Evolutionary conservation across 2,797 vertebrate species (phyloP), one percentile per base, ranked within the genome.

Genomic region (Amphiprion clarkii): DNA sequence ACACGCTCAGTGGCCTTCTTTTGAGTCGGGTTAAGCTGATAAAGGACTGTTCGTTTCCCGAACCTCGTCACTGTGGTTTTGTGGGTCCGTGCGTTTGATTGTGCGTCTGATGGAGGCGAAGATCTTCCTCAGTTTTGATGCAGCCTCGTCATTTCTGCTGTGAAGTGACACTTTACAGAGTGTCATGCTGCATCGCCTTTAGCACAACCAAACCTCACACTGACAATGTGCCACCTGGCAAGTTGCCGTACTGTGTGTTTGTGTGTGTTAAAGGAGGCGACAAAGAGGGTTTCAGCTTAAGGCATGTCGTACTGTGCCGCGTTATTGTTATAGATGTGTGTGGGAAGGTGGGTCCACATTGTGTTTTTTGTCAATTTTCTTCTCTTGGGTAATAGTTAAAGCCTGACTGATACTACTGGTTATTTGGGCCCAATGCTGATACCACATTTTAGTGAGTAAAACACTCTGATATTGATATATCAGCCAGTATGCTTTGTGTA

Each of bases 101-200:
- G 8, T 8, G 65, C 54, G 39, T 44, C 14, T 58, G 44, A 56
- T 27, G 42, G 52, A 65, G 63, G 13, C 58, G 33, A 25, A 33
- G 72, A 61, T 74, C 55, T 6, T 48, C 49, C 19, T 42, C 1
- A 0, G 55, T 78, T 31, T 64, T 82, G 74, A 78, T 75, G 42
- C 49, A 2, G 40, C 40, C 54, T 61, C n/a, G 71, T 71, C 58
- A 33, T 57, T 63, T 83, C 73, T 66, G 57, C 81, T 72, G 81
- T 76, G 82, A 85, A 72, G 67, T 40, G 71, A 87, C 78, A 82
- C 63, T 81, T 78, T 83, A 81, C 63, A 74, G 61, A 76, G 64
- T 31, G 61, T 27, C 65, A 51, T 36, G 68, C 78, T 71, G 79
- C 74, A 74, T 65, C 17, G 75, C 80, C 80, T 83, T 85, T 58